Evolutionary conservation across 2,113 vertebrate genomes (phyloP), one percentile per base, ranked within the genome.

Genomic region (Zosterops hypoxanthus): DNA sequence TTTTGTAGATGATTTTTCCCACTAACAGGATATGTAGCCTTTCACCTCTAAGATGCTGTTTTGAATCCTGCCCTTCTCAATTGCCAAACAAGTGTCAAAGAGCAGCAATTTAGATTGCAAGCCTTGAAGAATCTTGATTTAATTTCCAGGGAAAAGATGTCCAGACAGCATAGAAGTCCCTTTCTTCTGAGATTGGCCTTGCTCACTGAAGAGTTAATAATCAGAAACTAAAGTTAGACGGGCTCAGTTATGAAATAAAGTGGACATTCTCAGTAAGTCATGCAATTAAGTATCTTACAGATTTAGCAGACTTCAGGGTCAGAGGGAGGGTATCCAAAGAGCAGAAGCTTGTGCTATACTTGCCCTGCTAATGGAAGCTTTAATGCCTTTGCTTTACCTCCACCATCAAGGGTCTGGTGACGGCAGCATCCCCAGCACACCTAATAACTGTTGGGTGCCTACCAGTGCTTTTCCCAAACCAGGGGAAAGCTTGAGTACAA

Each of bases 21-120:
- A 92, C 91, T 88, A 88, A 95, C 95, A 97, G 95, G 95, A 93
- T 97, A 95, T 77, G 86, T 94, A 95, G 91, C 91, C 94, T 97
- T 97, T 96, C 93, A 96, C 95, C 91, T 96, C 87, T 70, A 77
- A 77, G 87, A 91, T 80, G 71, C 82, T 95, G 94, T 84, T 96
- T 95, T 95, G 93, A 92, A 82, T 90, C 85, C 59, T 83, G 68
- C 33, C 29, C 26, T 85, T 66, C 82, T 88, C 84, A 66, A 55
- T 52, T 94, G 95, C 95, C 94, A 94, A 93, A 82, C 63, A 94
- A 94, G 44, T 94, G 92, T 95, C 90, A 93, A 70, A 90, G 78
- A 92, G 70, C 84, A 95, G 82, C 66, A 92, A 66, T 90, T 91
- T 63, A 82, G 63, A 83, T 56, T 91, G 34, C 22, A 75, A 60